Conservation (phyloP, 2,888 invertebrate genomes). For the Isotomurus palustris region DNA sequence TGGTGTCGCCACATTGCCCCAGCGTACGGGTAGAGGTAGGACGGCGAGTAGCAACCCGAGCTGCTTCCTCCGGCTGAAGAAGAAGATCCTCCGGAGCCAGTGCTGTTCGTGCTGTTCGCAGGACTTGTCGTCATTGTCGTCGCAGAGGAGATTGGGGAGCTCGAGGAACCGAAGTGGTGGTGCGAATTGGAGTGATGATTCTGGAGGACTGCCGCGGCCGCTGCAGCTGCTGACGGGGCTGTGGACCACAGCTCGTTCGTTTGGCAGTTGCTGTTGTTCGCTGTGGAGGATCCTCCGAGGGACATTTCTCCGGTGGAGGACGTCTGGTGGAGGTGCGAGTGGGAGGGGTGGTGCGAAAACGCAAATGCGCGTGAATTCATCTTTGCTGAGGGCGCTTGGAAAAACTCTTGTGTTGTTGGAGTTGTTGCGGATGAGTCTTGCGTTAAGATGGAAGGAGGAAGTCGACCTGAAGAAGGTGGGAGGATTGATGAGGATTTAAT, state of each 20-base stretch:
- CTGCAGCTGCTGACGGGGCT: slow-evolving; percentile 27
- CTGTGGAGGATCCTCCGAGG: neutral
- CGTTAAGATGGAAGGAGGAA: slow-evolving; percentile 6
- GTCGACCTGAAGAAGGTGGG: neutral
- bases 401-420: too few relatives aligned
- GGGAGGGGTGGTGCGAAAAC: slow-evolving; percentile 40
- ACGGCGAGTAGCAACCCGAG: slow-evolving; percentile 42
- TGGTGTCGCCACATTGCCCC: slow-evolving; percentile 46
- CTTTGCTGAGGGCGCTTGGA: too few relatives aligned
- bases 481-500: neutral
- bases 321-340: slow-evolving; percentile 26
- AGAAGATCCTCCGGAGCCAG: slow-evolving; percentile 33
- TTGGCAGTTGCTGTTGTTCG: slow-evolving; percentile 10
- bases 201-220: slow-evolving; percentile 24
- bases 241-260: slow-evolving; percentile 33
- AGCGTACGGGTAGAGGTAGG: slow-evolving; percentile 43
- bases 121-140: slow-evolving; percentile 42
- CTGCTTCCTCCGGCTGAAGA: slow-evolving; percentile 23
- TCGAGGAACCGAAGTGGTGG: slow-evolving; percentile 34
- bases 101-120: slow-evolving; percentile 43
- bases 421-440: slow-evolving; percentile 21
- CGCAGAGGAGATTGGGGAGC: slow-evolving; percentile 37
- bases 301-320: slow-evolving; percentile 22
- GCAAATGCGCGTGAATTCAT: slow-evolving; percentile 45
- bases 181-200: slow-evolving; percentile 30